Conservation (phyloP, 2,113 vertebrate genomes). For the Accipiter virgatus region DNA sequence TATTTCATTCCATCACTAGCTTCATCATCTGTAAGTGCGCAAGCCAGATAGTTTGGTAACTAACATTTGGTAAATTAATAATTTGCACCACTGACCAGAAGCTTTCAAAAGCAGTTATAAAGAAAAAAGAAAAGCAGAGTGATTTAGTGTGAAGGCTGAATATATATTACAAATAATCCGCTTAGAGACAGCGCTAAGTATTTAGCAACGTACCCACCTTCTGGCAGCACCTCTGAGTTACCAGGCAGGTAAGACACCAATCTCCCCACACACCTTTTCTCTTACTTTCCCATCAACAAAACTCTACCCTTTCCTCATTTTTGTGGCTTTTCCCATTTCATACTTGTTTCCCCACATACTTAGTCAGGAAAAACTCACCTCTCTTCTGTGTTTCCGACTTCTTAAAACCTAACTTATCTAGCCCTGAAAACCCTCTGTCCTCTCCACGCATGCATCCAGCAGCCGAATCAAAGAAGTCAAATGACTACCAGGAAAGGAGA, state of each 20-base stretch:
- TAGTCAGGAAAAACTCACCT: neutral
- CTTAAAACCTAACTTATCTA: neutral
- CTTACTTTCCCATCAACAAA: neutral
- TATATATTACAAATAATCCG: neutral
- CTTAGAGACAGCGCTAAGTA: neutral
- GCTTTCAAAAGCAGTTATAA: neutral
- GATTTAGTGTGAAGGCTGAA: neutral
- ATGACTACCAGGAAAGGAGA: neutral
- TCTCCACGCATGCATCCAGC: rapidly evolving
- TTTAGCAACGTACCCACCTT: neutral
- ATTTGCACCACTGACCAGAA: neutral
- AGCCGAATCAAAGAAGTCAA: neutral
- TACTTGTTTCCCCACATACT: neutral
- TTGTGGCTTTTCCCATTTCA: slow-evolving; percentile 21
- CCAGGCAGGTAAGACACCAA: neutral
- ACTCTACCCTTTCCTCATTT: neutral
- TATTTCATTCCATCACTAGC: neutral
- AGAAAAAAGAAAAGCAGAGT: neutral
- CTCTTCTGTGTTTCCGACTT: neutral
- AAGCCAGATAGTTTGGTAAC: neutral
- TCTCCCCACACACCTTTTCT: neutral
- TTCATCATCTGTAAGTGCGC: neutral
- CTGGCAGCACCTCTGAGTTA: neutral
- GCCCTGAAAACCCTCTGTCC: neutral
- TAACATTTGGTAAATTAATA: neutral